These are phyloP conservation scores for Acleris sparsana DNA, from an alignment of 2,888 invertebrate species.

Conservation along the genomic window DNA sequence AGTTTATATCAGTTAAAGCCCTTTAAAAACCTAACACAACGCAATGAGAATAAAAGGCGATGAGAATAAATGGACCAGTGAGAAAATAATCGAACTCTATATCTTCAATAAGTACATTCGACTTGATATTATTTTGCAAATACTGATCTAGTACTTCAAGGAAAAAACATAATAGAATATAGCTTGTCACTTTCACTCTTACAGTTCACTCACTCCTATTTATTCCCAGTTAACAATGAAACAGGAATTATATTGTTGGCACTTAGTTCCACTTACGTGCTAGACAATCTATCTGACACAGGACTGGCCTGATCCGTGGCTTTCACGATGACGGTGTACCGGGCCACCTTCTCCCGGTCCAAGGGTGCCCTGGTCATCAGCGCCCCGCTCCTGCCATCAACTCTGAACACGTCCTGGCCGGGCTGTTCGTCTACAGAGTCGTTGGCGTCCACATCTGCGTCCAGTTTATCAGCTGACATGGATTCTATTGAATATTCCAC, in stretches of 20 bases:
- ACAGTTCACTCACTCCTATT: too few species aligned
- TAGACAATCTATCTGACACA: constrained; percentile 89
- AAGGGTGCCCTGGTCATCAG: constrained; percentile 91
- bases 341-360: constrained; percentile 94
- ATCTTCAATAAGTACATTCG: background rate
- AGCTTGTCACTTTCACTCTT: too few species aligned
- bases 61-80: too few species aligned
- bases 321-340: constrained; percentile 92
- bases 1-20: too few species aligned
- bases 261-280: constrained; percentile 77
- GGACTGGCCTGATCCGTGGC: constrained; percentile 94
- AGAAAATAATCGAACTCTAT: too few species aligned
- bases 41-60: too few species aligned
- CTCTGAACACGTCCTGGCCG: constrained; percentile 91
- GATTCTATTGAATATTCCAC: constrained; percentile 91
- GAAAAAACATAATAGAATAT: too few species aligned
- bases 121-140: background rate
- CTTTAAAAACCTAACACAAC: too few species aligned
- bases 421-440: constrained; percentile 63
- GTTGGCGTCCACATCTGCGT: constrained; percentile 56
- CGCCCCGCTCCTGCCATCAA: constrained; percentile 93
- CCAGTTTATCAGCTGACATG: constrained; percentile 82
- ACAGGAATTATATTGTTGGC: too few species aligned
- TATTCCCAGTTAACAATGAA: too few species aligned
- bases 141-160: too few species aligned